A percentile compares a stretch with the other conserved stretches of the same genome.
Evolutionary conservation across 2,888 invertebrate genomes (phyloP).

Genomic region (Oegoconia quadripuncta): DNA sequence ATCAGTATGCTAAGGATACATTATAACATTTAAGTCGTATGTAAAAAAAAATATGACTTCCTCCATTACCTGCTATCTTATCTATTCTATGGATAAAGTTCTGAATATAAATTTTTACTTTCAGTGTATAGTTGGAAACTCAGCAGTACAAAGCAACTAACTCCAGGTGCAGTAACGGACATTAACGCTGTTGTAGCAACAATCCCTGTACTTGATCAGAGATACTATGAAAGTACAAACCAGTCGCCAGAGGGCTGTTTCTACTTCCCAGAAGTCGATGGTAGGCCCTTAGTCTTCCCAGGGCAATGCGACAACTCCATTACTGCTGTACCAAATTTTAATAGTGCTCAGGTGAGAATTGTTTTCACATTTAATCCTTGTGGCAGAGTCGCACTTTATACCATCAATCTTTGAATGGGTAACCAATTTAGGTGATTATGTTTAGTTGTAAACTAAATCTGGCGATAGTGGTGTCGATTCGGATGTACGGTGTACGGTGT

Average conservation of each 20-base stretch:
- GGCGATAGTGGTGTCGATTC: too few species aligned
- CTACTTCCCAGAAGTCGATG: constrained; percentile 47
- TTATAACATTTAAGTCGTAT: too few species aligned
- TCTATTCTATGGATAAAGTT: too few species aligned
- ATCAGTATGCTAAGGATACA: too few species aligned
- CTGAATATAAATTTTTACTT: constrained; percentile 19
- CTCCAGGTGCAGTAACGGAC: constrained; percentile 15
- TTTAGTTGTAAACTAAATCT: too few species aligned
- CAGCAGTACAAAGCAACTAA: constrained; percentile 41
- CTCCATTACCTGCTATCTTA: too few species aligned
- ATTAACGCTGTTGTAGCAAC: constrained; percentile 32
- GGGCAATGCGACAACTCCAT: constrained; percentile 52
- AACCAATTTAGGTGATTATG: too few species aligned
- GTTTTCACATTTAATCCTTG: not conserved
- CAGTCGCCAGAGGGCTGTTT: constrained; percentile 50
- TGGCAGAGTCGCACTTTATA: too few species aligned
- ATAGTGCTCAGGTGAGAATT: constrained; percentile 32
- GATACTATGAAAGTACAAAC: constrained; percentile 37
- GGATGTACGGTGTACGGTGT: too few species aligned
- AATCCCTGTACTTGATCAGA: constrained; percentile 39
- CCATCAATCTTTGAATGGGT: too few species aligned
- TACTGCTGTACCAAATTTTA: constrained; percentile 38
- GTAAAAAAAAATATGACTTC: too few species aligned
- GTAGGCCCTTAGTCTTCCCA: constrained; percentile 45
- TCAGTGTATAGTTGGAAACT: constrained; percentile 59